phyloP scores from a whole-genome alignment of 2,797 vertebrate species.

The Loris lydekkerianus region DNA sequence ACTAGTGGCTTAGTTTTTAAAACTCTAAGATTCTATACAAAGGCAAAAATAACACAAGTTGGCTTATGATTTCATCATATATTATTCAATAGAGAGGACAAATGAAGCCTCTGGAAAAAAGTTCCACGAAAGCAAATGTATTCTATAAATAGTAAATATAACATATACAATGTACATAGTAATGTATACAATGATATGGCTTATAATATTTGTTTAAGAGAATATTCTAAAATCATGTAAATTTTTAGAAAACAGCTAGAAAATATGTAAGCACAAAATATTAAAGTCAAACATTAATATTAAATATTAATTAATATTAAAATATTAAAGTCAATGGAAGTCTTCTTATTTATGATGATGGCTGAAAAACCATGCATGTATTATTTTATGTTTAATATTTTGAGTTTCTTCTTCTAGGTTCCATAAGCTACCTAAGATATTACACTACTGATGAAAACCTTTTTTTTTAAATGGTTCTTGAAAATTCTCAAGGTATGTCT shows the following conservation, averaged over 20 bases:
- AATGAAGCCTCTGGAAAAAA: constrained; percentile 57
- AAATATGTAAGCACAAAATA: background rate
- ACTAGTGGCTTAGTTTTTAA: constrained; percentile 76
- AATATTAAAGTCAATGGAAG: background rate
- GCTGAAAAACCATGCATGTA: background rate
- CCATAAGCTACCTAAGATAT: background rate
- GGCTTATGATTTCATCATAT: background rate
- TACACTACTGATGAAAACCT: background rate
- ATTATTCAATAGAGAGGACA: constrained; percentile 29
- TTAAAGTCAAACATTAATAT: background rate
- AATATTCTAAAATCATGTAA: background rate
- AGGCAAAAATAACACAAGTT: constrained; percentile 53
- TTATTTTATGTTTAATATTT: background rate
- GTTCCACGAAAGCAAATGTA: constrained; percentile 19
- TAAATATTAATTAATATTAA: background rate
- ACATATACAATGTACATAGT: background rate
- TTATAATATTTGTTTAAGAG: constrained; percentile 1
- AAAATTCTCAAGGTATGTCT: constrained; percentile 18
- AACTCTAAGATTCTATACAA: constrained; percentile 56
- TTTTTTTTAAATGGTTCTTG: background rate
- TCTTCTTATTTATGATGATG: background rate
- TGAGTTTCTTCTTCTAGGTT: background rate
- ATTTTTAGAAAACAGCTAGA: background rate
- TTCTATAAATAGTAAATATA: constrained; percentile 49
- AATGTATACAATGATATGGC: background rate